Base-by-base conservation (phyloP, 1,140 invertebrate species). In the Drosophila teissieri region DNA sequence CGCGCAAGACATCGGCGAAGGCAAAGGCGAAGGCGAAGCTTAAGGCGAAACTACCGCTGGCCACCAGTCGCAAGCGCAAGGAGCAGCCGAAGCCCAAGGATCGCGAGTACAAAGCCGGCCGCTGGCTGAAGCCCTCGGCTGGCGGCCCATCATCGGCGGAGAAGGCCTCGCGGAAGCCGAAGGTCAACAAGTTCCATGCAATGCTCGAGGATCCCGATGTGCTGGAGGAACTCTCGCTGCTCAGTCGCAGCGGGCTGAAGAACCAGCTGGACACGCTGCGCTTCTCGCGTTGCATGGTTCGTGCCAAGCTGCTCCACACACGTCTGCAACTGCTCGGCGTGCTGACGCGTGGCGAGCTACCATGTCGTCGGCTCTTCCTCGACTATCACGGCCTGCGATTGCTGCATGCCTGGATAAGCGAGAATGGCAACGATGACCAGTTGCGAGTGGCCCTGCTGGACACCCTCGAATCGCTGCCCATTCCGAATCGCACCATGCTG, bases 331-430 rank as follows among this genome's bases (percentile, higher is more conserved):
- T 97, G 11, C 92, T 98, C 48, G 93, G 94, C 7, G 92, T 97
- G 7, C 94, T 97, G 55, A 94, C 95, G 10, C 93, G 94, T 57
- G 96, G 96, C 0, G 96, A 97, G 83, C 92, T 96, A 63, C 95
- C 95, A 2, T 99, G 95, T 93, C 95, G 96, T 15, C 93, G 98
- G 27, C 93, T 99, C 27, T 99, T 99, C 92, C 93, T 99, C 14
- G 98, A 99, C 93, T 99, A 99, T 93, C 97, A 99, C 90, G 98
- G 98, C 1, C 93, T 99, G 31, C 94, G 96, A 10, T 92, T 99
- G 24, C 93, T 99, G 42, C 97, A 97, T 93, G 97, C 96, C 44
- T 99, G 98, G 95, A 98, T 98, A 94, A 93, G 95, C 10, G 93
- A 94, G 11, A 93, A 93, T 78, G 95, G 85, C 93, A 95, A 52